Evolutionary conservation across 2,113 vertebrate species (phyloP).

Genomic region (Notiomystis cincta): DNA sequence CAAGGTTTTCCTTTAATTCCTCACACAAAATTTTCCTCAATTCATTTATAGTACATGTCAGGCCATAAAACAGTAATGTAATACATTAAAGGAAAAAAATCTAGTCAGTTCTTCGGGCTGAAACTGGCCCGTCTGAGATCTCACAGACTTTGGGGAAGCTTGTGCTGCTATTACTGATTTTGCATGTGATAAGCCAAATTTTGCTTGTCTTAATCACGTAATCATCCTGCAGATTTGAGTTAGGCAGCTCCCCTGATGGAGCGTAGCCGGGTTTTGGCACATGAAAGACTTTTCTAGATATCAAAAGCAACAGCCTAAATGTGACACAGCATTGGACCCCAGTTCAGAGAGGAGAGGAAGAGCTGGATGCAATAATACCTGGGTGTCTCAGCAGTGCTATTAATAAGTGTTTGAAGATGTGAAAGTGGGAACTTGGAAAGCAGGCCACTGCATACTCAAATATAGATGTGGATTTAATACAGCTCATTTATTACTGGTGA

Average conservation of each 20-base stretch:
- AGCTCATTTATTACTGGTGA: conserved; percentile 36
- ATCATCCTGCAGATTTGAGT: not conserved
- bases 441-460: not conserved
- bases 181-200: not conserved
- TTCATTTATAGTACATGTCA: not conserved
- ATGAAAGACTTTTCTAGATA: not conserved
- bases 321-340: not conserved
- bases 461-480: conserved; percentile 16
- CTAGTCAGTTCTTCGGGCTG: not conserved
- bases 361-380: not conserved
- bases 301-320: not conserved
- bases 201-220: not conserved
- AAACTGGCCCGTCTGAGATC: not conserved
- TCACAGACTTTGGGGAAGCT: not conserved
- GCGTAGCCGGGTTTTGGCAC: not conserved
- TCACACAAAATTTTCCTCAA: not conserved
- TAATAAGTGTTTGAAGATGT: conserved; percentile 32
- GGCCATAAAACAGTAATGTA: not conserved
- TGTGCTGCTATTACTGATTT: not conserved
- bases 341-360: not conserved
- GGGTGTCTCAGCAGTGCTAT: conserved; percentile 5
- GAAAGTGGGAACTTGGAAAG: conserved; percentile 52
- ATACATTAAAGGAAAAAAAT: not conserved
- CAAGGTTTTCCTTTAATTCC: not conserved
- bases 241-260: not conserved